Percentiles rank a stretch among this genome's conserved stretches.
Conservation (phyloP, 1,140 invertebrate genomes). For the Drosophila kikkawai region DNA sequence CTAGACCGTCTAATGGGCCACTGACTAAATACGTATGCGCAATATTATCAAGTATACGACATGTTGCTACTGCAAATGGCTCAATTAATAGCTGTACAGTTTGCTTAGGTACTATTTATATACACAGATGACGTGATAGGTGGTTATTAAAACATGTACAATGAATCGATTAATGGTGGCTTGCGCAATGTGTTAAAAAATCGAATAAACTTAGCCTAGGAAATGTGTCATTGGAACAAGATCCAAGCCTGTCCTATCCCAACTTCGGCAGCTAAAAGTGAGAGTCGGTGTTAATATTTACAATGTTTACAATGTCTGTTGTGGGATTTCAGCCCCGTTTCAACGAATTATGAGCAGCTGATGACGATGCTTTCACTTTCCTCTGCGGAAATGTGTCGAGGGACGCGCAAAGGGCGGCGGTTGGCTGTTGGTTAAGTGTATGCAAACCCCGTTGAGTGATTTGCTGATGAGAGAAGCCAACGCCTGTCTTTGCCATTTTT, state of each 20-base stretch:
- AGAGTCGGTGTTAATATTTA: slow-evolving; percentile 46
- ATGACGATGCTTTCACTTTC: slow-evolving; percentile 76
- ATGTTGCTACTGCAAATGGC: slow-evolving; percentile 62
- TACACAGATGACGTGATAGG: slow-evolving; percentile 39
- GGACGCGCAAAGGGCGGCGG: slow-evolving; percentile 18
- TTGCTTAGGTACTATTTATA: slow-evolving; percentile 33
- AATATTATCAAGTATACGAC: slow-evolving; percentile 74
- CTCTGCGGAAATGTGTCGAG: slow-evolving; percentile 54
- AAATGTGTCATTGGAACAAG: slow-evolving; percentile 46
- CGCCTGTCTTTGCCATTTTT: slow-evolving; percentile 37
- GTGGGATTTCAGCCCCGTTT: slow-evolving; percentile 29
- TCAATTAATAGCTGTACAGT: slow-evolving; percentile 35
- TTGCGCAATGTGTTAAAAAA: slow-evolving; percentile 51
- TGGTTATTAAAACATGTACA: slow-evolving; percentile 38
- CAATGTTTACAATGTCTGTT: slow-evolving; percentile 61
- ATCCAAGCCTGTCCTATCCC: neutral
- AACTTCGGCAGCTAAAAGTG: slow-evolving; percentile 6
- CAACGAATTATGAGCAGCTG: slow-evolving; percentile 48
- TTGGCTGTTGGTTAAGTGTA: slow-evolving; percentile 21
- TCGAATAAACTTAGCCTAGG: slow-evolving; percentile 35
- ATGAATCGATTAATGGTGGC: slow-evolving; percentile 35
- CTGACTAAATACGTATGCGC: slow-evolving; percentile 34
- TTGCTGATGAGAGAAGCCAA: slow-evolving; percentile 43
- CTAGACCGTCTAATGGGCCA: slow-evolving; percentile 42
- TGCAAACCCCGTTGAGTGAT: slow-evolving; percentile 44